Conservation (phyloP, 1,140 invertebrate genomes). For the Drosophila arizonae region DNA sequence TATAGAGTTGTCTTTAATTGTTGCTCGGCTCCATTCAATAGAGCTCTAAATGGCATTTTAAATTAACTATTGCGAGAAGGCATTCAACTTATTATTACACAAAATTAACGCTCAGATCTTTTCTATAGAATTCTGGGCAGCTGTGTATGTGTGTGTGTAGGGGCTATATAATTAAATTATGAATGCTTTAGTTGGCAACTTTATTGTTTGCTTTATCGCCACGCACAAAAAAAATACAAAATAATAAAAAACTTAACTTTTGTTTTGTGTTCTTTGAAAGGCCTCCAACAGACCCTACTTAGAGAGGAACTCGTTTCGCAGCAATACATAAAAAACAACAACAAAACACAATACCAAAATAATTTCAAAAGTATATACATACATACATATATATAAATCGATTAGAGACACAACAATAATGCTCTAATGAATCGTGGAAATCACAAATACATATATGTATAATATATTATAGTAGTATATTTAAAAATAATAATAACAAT, state of each 20-base stretch:
- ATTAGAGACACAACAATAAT: slow-evolving; percentile 60
- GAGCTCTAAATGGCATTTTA: slow-evolving; percentile 39
- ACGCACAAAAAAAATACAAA: slow-evolving; percentile 41
- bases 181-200: slow-evolving; percentile 76
- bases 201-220: slow-evolving; percentile 70
- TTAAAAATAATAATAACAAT: slow-evolving; percentile 51
- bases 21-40: slow-evolving; percentile 23
- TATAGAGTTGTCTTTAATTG: slow-evolving; percentile 22
- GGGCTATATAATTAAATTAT: slow-evolving; percentile 78
- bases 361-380: slow-evolving; percentile 42
- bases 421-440: slow-evolving; percentile 70
- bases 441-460: slow-evolving; percentile 31
- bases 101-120: slow-evolving; percentile 64
- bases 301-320: slow-evolving; percentile 59
- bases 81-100: slow-evolving; percentile 70
- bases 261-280: slow-evolving; percentile 66
- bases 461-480: slow-evolving; percentile 37
- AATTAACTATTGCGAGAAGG: slow-evolving; percentile 42
- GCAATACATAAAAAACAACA: neutral
- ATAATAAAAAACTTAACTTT: slow-evolving; percentile 44
- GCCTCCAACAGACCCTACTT: slow-evolving; percentile 47
- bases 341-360: slow-evolving; percentile 47
- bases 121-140: slow-evolving; percentile 65
- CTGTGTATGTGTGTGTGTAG: slow-evolving; percentile 31
- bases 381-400: slow-evolving; percentile 42